Evolutionary conservation across 2,888 invertebrate genomes (phyloP).

Genomic region (Tetranychus piercei): DNA sequence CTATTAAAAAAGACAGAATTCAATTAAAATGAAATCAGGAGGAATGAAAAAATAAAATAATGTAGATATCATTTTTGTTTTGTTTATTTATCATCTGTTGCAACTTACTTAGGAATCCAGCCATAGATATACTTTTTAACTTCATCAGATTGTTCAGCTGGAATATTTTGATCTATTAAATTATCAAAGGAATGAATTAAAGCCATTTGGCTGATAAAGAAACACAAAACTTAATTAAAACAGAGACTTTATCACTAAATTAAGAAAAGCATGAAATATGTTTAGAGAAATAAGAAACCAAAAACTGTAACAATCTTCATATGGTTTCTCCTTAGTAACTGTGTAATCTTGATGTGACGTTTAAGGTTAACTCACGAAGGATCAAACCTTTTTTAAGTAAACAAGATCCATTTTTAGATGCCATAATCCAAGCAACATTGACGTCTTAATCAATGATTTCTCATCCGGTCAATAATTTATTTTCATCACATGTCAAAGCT

Average conservation of each 20-base stretch:
- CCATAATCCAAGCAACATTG: too few relatives aligned
- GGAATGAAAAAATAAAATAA: background rate
- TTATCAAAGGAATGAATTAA: background rate
- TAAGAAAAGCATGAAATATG: too few relatives aligned
- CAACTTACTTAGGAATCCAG: background rate
- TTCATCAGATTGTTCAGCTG: background rate
- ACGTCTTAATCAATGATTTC: too few relatives aligned
- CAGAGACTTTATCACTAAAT: background rate
- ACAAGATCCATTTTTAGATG: too few relatives aligned
- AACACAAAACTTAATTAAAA: background rate
- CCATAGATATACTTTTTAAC: background rate
- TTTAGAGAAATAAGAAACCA: too few relatives aligned
- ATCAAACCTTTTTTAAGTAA: too few relatives aligned
- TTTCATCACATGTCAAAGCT: too few relatives aligned
- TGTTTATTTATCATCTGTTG: background rate
- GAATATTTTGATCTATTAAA: background rate
- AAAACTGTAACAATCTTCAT: too few relatives aligned
- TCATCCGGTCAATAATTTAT: too few relatives aligned
- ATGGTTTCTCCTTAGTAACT: too few relatives aligned
- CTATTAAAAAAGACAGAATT: background rate
- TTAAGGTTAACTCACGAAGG: too few relatives aligned
- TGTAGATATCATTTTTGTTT: background rate
- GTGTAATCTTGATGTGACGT: too few relatives aligned
- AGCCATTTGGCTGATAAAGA: background rate
- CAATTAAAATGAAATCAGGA: background rate